Evolutionary conservation across 2,888 invertebrate species (phyloP), one percentile per base, ranked within the genome.

Genomic region (Stictocephala bisonia): DNA sequence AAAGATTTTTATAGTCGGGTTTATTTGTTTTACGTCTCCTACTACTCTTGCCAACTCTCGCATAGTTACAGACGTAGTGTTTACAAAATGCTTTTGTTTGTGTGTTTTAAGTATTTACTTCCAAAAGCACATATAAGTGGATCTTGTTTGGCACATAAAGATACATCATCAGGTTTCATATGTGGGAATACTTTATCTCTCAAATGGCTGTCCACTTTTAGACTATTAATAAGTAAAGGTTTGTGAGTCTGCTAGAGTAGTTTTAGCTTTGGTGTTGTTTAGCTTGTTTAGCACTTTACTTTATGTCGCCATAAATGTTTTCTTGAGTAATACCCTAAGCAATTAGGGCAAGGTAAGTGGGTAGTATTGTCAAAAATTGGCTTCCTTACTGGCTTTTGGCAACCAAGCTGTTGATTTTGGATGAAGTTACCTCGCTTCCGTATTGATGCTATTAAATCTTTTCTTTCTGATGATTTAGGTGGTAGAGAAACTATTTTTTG

Each of bases 41-140:
- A 50, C 11, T 20, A 68, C 9, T 29, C 31, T 68, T 6, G 50
- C 29, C 24, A 68, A 29, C 11, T 68, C 51, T 2, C 68, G 3
- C 68, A 68, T 68, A 29, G 48, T 50, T 50, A 48, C 27, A 18
- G 68, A 44, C 50, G 29, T 11, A 50, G 27, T n/a, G 48, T 44
- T n/a, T 20, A 20, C 18, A 29, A 20, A 29, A 50, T 48, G 15
- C 20, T 50, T 18, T 68, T 48, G 4, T 29, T 44, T 20, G 48
- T 48, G 1, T 26, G 48, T 51, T 27, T 24, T 18, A 68, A 51
- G 18, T 26, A 68, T 6, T 20, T 20, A 13, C 29, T 29, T 18
- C 48, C 68, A 18, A 27, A 68, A 27, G 29, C 51, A 29, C 51
- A 68, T 7, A 68, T 68, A 7, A 68, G 24, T 20, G 27, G n/a